These are phyloP conservation scores for Pitta sordida DNA, from an alignment of 2,113 vertebrate species.

Conservation along the genomic window DNA sequence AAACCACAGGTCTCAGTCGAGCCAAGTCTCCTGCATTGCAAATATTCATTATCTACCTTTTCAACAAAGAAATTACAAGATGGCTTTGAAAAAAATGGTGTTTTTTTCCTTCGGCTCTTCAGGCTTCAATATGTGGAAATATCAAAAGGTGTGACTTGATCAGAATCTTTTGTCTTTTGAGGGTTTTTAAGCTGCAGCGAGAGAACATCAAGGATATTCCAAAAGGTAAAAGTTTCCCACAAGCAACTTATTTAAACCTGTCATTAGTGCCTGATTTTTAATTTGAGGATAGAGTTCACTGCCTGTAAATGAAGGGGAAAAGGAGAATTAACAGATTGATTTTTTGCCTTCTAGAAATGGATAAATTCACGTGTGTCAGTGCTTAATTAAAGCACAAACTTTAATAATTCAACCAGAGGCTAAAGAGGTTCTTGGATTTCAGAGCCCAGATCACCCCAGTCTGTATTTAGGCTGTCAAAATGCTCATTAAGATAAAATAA, in stretches of 20 bases:
- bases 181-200: neutral
- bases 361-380: neutral
- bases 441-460: neutral
- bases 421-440: neutral
- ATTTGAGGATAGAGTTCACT: neutral
- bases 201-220: neutral
- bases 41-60: neutral
- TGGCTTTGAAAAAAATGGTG: neutral
- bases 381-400: neutral
- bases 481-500: neutral
- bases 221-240: neutral
- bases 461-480: neutral
- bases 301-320: neutral
- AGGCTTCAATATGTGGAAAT: neutral
- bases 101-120: neutral
- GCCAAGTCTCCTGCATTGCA: neutral
- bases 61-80: neutral
- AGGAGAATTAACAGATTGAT: neutral
- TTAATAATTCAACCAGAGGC: neutral
- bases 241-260: neutral
- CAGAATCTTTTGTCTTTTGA: neutral
- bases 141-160: neutral
- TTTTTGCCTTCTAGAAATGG: neutral
- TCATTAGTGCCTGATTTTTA: neutral
- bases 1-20: neutral